Percentiles rank a stretch among this genome's conserved stretches.
Conservation (phyloP, 2,888 invertebrate genomes). For the Dasysyrphus albostriatus region DNA sequence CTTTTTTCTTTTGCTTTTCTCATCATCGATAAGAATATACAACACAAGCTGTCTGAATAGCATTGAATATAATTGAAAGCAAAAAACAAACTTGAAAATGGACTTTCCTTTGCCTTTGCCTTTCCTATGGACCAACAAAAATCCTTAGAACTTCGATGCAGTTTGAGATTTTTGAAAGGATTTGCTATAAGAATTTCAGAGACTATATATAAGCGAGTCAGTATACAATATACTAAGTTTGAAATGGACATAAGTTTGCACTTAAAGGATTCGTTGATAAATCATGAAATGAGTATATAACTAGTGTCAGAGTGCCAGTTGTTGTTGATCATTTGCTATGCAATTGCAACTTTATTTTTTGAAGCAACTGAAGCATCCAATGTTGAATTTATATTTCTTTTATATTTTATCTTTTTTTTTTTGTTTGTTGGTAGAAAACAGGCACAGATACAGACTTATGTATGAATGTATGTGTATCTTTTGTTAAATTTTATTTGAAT, state of each 20-base stretch:
- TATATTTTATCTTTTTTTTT: not conserved
- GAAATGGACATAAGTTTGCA: conserved; percentile 65
- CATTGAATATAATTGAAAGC: not conserved
- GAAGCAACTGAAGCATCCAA: conserved; percentile 15
- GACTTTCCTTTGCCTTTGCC: conserved; percentile 7
- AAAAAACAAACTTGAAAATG: not conserved
- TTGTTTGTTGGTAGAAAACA: too few relatives aligned
- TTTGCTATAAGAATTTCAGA: conserved; percentile 17
- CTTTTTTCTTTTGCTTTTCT: not conserved
- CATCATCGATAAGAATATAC: conserved; percentile 18
- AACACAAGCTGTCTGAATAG: not conserved
- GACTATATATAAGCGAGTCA: not conserved
- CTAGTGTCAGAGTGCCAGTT: not conserved
- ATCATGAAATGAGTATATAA: not conserved
- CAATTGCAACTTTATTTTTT: not conserved
- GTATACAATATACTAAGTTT: conserved; percentile 4
- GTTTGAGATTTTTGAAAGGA: conserved; percentile 7
- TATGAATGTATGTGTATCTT: not conserved
- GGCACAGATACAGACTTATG: not conserved
- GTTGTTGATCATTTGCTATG: not conserved
- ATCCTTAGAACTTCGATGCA: conserved; percentile 2
- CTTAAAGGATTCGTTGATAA: conserved; percentile 56
- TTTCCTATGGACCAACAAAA: not conserved
- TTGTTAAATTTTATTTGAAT: conserved; percentile 1
- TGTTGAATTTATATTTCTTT: not conserved